Percentiles rank a stretch among this genome's conserved stretches.
Conservation (phyloP, 2,888 invertebrate genomes). For the Magallana nippona region DNA sequence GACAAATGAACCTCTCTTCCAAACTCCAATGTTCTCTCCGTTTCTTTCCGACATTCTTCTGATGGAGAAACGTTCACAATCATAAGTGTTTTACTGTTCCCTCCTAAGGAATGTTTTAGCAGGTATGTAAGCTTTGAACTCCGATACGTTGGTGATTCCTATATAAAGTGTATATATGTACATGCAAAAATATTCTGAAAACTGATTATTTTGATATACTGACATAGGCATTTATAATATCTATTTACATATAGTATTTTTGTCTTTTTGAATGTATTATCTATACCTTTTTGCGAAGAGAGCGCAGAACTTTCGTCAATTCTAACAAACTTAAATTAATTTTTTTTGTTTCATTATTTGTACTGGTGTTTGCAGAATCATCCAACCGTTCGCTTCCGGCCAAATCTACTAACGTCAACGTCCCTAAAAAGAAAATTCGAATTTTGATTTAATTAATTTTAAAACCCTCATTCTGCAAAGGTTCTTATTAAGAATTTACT, state of each 20-base stretch:
- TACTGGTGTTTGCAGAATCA: too few species aligned
- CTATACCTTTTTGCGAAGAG: neutral
- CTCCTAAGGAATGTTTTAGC: neutral
- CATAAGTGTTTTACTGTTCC: slow-evolving; percentile 7
- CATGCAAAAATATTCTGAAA: too few species aligned
- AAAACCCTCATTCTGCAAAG: too few species aligned
- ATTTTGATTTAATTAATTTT: too few species aligned
- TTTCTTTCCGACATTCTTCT: neutral
- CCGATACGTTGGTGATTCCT: neutral
- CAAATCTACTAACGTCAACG: neutral
- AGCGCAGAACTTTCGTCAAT: neutral
- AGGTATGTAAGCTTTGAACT: neutral
- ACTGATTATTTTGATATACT: neutral
- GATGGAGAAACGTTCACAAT: neutral
- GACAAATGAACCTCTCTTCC: neutral
- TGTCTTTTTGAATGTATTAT: too few species aligned
- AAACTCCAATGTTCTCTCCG: neutral
- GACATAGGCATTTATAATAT: too few species aligned
- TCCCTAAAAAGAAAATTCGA: neutral
- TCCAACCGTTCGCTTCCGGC: neutral
- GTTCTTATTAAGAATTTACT: too few species aligned
- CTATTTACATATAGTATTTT: too few species aligned
- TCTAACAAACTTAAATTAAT: neutral
- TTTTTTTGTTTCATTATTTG: neutral
- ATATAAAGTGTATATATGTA: too few species aligned